These are phyloP conservation scores for Adrianichthys oophorus DNA, from an alignment of 2,797 vertebrate species.

Conservation along the genomic window DNA sequence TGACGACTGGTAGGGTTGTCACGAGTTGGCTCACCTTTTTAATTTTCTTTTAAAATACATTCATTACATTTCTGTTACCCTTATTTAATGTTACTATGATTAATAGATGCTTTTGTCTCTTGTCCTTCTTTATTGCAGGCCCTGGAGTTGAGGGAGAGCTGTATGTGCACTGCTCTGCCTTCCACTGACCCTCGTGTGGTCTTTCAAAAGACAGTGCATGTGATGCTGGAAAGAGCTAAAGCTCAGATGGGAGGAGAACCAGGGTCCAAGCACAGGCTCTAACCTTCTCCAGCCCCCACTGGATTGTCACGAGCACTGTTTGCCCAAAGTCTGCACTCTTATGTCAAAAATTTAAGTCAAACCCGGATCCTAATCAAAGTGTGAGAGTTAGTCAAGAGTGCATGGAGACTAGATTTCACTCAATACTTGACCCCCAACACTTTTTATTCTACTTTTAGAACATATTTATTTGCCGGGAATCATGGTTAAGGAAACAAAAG, in stretches of 20 bases:
- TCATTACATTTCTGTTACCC: no score
- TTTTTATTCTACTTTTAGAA: no score
- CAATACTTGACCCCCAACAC: no score
- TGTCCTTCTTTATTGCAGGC: slow-evolving; percentile 75
- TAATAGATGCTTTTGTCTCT: background rate
- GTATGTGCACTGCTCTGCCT: slow-evolving; percentile 86
- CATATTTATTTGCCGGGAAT: no score
- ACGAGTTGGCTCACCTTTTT: no score
- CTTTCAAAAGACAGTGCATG: slow-evolving; percentile 79
- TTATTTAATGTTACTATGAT: no score
- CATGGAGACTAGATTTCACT: no score
- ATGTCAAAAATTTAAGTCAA: slow-evolving; percentile 12
- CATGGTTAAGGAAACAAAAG: no score
- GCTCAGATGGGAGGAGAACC: slow-evolving; percentile 18
- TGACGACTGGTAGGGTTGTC: no score
- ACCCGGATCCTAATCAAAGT: background rate
- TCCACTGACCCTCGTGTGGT: slow-evolving; percentile 83
- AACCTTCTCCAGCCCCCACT: background rate
- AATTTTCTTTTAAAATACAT: no score
- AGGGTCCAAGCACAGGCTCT: slow-evolving; percentile 3
- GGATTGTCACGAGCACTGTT: slow-evolving; percentile 34
- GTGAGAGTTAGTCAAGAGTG: background rate
- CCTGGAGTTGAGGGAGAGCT: slow-evolving; percentile 87
- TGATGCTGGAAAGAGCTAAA: slow-evolving; percentile 69
- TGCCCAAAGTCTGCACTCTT: slow-evolving; percentile 18